Evolutionary conservation across 1,140 invertebrate genomes (phyloP).

Genomic region (Calliopsis andreniformis): DNA sequence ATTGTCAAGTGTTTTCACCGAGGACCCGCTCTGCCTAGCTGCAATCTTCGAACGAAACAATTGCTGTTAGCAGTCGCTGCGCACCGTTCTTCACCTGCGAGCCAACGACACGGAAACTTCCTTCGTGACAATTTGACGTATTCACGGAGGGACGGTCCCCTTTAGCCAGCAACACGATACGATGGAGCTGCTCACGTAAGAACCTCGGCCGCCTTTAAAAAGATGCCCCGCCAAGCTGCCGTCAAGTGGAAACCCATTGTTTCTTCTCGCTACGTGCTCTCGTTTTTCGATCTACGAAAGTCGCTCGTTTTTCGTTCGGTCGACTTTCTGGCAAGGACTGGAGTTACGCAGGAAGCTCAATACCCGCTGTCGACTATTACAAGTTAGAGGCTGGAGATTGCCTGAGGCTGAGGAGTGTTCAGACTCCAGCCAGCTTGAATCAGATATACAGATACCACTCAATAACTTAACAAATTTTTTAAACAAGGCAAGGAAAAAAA

Average conservation of each 20-base stretch:
- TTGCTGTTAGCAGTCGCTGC: conserved; percentile 18
- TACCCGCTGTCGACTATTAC: too few species aligned
- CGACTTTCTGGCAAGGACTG: background rate
- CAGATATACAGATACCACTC: too few species aligned
- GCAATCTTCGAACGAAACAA: background rate
- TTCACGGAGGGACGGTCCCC: conserved; percentile 20
- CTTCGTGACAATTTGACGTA: conserved; percentile 52
- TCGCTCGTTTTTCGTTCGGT: background rate
- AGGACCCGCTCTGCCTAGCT: background rate
- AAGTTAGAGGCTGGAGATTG: too few species aligned
- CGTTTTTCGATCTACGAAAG: background rate
- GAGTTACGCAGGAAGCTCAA: background rate
- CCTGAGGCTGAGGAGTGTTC: too few species aligned
- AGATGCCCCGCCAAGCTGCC: conserved; percentile 1
- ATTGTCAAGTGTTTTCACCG: background rate
- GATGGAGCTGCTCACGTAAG: background rate
- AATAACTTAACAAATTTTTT: too few species aligned
- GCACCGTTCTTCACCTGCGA: conserved; percentile 39
- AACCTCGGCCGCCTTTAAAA: background rate
- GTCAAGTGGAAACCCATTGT: conserved; percentile 48
- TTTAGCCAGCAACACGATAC: conserved; percentile 16
- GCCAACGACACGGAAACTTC: conserved; percentile 54
- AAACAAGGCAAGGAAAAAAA: too few species aligned
- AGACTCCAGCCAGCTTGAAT: too few species aligned
- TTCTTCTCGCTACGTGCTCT: background rate